Evolutionary conservation across 2,797 vertebrate genomes (phyloP), one percentile per base, ranked within the genome.

Genomic region (Sebastes wilsoni): DNA sequence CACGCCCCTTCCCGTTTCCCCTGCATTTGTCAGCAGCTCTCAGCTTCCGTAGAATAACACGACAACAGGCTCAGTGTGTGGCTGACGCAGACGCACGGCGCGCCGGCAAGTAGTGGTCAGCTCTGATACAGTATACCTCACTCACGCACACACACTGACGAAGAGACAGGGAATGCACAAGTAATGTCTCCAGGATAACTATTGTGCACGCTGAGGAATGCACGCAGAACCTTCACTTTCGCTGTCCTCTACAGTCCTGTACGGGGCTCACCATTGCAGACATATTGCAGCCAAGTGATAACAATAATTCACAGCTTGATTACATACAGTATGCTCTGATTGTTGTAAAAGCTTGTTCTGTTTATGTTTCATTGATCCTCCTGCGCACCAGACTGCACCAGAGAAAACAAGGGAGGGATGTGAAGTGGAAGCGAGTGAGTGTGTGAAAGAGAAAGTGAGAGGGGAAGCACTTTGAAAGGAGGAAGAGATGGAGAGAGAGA

Each of bases 31-130:
- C 93, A 92, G 93, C 90, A 88, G 80, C 92, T 91, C 93, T 83
- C 81, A 87, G 92, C 93, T 94, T 94, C 93, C 86, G 81, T 92
- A 94, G 92, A 95, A 95, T 89, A 95, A 95, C 93, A 93, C 12
- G 61, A 93, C 87, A 86, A 90, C 89, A 81, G 80, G 80, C 86
- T 90, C 83, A 86, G 82, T 89, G 87, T 92, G 89, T 82, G 88
- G 82, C 89, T 96, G 95, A 96, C 92, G 93, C 93, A 95, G 90
- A 89, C 72, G 56, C 81, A 82, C 38, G 79, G 77, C 80, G 77
- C 80, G 86, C 89, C 89, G 91, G 93, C 90, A 89, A 92, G 92
- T 72, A 78, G 88, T 75, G 92, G 92, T 91, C 91, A 92, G 89
- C 83, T 72, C 87, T 87, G 93, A 93, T 87, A 92, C 91, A 86